These are phyloP conservation scores for Ostrea denselamellosa DNA, from an alignment of 1,140 invertebrate species.

Conservation along the genomic window DNA sequence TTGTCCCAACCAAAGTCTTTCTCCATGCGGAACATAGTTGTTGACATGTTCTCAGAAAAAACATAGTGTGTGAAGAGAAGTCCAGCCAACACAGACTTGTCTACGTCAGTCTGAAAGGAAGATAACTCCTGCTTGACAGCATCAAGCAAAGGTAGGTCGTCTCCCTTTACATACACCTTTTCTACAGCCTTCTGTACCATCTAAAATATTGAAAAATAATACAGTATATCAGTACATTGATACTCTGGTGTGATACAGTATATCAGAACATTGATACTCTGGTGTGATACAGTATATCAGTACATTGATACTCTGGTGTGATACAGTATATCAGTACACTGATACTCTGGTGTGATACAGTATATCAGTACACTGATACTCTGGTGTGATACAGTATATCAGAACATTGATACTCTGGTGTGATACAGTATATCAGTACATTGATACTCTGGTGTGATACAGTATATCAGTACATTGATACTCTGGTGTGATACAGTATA, in stretches of 20 bases:
- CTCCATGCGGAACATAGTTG: constrained; percentile 56
- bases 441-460: too few relatives aligned
- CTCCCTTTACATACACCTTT: constrained; percentile 1
- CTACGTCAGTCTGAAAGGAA: background rate
- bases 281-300: background rate
- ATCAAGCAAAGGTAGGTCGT: constrained; percentile 46
- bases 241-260: too few relatives aligned
- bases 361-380: too few relatives aligned
- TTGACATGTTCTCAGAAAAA: constrained; percentile 57
- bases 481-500: background rate
- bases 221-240: too few relatives aligned
- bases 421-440: background rate
- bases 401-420: too few relatives aligned
- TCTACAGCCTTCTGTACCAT: constrained; percentile 40
- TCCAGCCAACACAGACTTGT: constrained; percentile 36
- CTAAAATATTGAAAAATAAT: constrained; percentile 18
- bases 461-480: too few relatives aligned
- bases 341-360: too few relatives aligned
- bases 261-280: too few relatives aligned
- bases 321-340: background rate
- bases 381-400: background rate
- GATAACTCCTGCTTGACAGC: constrained; percentile 45
- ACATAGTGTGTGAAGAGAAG: constrained; percentile 43
- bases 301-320: too few relatives aligned
- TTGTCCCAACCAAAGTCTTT: constrained; percentile 64